Evolutionary conservation across 2,113 vertebrate genomes (phyloP).

Genomic region (Embiotoca jacksoni): DNA sequence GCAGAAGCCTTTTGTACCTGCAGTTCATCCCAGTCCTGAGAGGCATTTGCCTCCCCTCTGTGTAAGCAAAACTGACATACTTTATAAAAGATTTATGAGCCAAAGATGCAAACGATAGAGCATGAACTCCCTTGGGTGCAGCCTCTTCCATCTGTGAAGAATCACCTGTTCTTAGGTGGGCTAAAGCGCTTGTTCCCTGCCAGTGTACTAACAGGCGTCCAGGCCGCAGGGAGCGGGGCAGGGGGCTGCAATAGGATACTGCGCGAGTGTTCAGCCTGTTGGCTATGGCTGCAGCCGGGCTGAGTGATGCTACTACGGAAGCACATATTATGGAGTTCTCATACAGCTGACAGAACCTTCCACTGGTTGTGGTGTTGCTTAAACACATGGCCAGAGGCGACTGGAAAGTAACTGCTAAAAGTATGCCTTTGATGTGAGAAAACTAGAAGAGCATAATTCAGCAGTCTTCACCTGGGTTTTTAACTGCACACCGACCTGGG

Average conservation of each 20-base stretch:
- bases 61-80: constrained; percentile 89
- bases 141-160: constrained; percentile 84
- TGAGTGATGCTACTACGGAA: constrained; percentile 34
- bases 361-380: constrained; percentile 29
- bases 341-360: constrained; percentile 47
- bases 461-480: constrained; percentile 54
- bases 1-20: constrained; percentile 81
- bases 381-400: constrained; percentile 66
- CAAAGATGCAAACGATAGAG: constrained; percentile 86
- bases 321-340: constrained; percentile 55
- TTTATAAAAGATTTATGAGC: constrained; percentile 89
- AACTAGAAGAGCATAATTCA: constrained; percentile 61
- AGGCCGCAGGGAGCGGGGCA: constrained; percentile 40
- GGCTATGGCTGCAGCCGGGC: constrained; percentile 27
- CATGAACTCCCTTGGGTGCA: constrained; percentile 79
- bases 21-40: constrained; percentile 77
- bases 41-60: constrained; percentile 80
- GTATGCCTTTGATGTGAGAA: constrained; percentile 68
- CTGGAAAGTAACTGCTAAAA: constrained; percentile 52
- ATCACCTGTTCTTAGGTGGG: constrained; percentile 84
- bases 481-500: constrained; percentile 26
- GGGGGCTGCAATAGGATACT: constrained; percentile 27
- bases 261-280: constrained; percentile 27
- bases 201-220: constrained; percentile 71
- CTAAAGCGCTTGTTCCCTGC: constrained; percentile 78